These are phyloP conservation scores for Dryomyza anilis DNA, from an alignment of 2,888 invertebrate species.

Conservation along the genomic window DNA sequence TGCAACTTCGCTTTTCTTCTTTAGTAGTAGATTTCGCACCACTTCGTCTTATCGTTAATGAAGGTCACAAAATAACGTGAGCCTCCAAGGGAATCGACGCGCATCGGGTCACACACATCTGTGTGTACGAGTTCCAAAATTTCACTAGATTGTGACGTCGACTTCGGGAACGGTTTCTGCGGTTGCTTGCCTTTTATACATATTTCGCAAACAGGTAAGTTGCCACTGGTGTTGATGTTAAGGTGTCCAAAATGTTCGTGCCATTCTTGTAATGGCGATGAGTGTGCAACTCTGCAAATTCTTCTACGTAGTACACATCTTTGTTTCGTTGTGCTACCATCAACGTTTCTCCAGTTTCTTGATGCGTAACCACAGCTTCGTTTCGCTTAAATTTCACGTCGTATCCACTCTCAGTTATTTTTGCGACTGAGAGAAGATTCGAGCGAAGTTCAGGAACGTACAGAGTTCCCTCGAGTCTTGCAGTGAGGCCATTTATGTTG, in stretches of 20 bases:
- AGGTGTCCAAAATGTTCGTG: constrained; percentile 27
- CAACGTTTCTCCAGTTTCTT: constrained; percentile 29
- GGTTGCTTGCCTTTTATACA: constrained; percentile 29
- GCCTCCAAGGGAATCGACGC: too few relatives aligned
- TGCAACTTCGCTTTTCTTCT: constrained; percentile 30
- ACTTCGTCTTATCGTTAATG: constrained; percentile 27
- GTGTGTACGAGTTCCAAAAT: constrained; percentile 28
- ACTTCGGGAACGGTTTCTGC: constrained; percentile 11
- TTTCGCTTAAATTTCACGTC: constrained; percentile 16
- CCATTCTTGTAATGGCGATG: constrained; percentile 25
- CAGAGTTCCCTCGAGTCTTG: too few relatives aligned
- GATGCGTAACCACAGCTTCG: constrained; percentile 1
- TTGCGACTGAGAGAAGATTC: constrained; percentile 20
- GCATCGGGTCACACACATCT: constrained; percentile 31
- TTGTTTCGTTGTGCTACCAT: constrained; percentile 22
- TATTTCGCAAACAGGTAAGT: constrained; percentile 20
- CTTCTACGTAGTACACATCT: constrained; percentile 8
- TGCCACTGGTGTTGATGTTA: constrained; percentile 7
- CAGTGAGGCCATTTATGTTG: too few relatives aligned
- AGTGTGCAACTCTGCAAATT: not conserved
- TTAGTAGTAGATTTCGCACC: constrained; percentile 31
- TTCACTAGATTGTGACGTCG: constrained; percentile 8
- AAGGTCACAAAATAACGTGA: constrained; percentile 31
- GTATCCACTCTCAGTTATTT: constrained; percentile 15
- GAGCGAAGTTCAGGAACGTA: too few relatives aligned